phyloP scores from a whole-genome alignment of 2,797 vertebrate genomes.

The Pagetopsis macropterus region DNA sequence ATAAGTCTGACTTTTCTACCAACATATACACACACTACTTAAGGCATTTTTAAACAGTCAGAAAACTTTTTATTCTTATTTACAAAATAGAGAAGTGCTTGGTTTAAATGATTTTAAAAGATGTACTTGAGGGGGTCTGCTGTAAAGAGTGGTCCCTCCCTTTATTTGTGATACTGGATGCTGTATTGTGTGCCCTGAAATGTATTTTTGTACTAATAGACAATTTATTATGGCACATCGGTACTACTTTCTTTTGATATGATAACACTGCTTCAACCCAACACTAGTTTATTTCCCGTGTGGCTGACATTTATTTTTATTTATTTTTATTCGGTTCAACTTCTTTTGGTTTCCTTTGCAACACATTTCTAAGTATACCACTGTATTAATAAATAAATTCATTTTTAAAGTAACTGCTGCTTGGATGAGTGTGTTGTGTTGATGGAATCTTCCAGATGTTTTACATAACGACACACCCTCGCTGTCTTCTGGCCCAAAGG shows the following conservation, averaged over 20 bases:
- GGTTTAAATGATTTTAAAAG: slow-evolving; percentile 94
- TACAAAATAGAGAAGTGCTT: slow-evolving; percentile 90
- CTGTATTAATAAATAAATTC: slow-evolving; percentile 97
- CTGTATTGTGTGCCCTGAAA: slow-evolving; percentile 99
- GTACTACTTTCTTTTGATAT: slow-evolving; percentile 97
- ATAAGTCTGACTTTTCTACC: slow-evolving; percentile 97
- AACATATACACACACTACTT: slow-evolving; percentile 85
- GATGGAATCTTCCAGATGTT: slow-evolving; percentile 40
- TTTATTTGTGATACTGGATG: slow-evolving; percentile 99
- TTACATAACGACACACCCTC: slow-evolving; percentile 25
- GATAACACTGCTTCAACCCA: slow-evolving; percentile 93
- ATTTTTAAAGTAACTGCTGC: slow-evolving; percentile 93
- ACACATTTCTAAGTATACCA: slow-evolving; percentile 98
- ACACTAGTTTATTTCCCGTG: slow-evolving; percentile 90
- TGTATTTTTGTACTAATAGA: slow-evolving; percentile 99
- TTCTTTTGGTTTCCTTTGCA: slow-evolving; percentile 85
- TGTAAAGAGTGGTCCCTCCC: slow-evolving; percentile 92
- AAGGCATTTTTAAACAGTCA: slow-evolving; percentile 97
- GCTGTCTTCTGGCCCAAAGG: background rate
- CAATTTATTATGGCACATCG: slow-evolving; percentile 99
- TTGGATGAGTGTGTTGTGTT: slow-evolving; percentile 26
- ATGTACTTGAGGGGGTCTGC: slow-evolving; percentile 91
- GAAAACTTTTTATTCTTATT: slow-evolving; percentile 95
- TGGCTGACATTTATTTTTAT: slow-evolving; percentile 87
- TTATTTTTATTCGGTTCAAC: slow-evolving; percentile 81